Conservation (phyloP, 2,797 vertebrate genomes). For the Sparus aurata region DNA sequence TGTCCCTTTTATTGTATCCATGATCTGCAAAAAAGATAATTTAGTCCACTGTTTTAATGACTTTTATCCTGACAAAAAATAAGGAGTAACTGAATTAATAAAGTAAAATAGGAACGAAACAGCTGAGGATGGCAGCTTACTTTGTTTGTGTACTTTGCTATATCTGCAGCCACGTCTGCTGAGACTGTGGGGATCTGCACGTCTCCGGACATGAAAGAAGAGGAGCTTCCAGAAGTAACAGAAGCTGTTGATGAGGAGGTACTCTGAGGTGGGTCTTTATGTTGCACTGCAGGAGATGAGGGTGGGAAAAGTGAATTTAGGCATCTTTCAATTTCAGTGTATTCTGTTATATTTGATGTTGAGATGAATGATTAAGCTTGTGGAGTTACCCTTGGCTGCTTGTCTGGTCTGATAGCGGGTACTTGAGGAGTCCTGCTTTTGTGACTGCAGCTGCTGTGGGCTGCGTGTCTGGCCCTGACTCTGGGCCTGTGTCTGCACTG, state of each 20-base stretch:
- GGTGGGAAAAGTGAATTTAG: background rate
- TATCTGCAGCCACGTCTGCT: slow-evolving; percentile 96
- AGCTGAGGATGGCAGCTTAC: slow-evolving; percentile 78
- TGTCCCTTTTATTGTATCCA: slow-evolving; percentile 98
- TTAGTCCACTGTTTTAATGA: slow-evolving; percentile 1
- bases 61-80: background rate
- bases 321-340: slow-evolving; percentile 1
- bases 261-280: slow-evolving; percentile 92
- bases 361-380: background rate
- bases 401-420: slow-evolving; percentile 99
- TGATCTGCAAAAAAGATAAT: slow-evolving; percentile 86
- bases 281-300: slow-evolving; percentile 87
- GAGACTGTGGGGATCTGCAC: slow-evolving; percentile 94
- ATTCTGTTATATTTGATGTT: background rate
- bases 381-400: slow-evolving; percentile 93
- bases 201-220: slow-evolving; percentile 86
- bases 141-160: slow-evolving; percentile 98
- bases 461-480: slow-evolving; percentile 62
- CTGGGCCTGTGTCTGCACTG: slow-evolving; percentile 60
- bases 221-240: slow-evolving; percentile 84
- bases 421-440: slow-evolving; percentile 90
- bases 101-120: background rate
- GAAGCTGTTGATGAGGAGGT: slow-evolving; percentile 89
- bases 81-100: background rate
- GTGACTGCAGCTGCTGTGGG: slow-evolving; percentile 74